A percentile compares a stretch with the other conserved stretches of the same genome.
phyloP scores from a whole-genome alignment of 2,888 invertebrate species.

The Oscheius sp. region DNA sequence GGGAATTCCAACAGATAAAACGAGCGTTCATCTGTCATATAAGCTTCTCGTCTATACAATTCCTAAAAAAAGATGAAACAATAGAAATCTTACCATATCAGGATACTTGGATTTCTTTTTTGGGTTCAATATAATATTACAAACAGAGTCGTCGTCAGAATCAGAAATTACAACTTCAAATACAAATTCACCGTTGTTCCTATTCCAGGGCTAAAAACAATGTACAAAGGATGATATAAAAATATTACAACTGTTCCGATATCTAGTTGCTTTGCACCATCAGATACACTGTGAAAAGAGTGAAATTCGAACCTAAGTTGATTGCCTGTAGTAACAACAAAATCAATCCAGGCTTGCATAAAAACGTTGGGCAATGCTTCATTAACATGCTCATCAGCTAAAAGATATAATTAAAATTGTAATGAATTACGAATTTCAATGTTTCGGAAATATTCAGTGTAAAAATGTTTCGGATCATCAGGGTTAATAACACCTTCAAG shows the following conservation, averaged over 20 bases:
- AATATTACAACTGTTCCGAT: not conserved
- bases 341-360: not conserved
- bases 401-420: not conserved
- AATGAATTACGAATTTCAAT: not conserved
- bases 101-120: not conserved
- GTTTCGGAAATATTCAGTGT: not conserved
- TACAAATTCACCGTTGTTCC: not conserved
- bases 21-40: conserved; percentile 8
- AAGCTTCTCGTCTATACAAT: not conserved
- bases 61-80: not conserved
- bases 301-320: not conserved
- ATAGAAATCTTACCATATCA: not conserved
- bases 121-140: not conserved
- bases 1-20: not conserved
- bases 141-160: not conserved
- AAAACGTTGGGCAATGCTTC: conserved; percentile 4
- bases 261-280: not conserved
- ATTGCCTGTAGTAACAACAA: not conserved
- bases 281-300: not conserved
- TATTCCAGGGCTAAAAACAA: conserved; percentile 14
- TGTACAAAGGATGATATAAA: not conserved
- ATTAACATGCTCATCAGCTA: not conserved
- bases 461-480: not conserved
- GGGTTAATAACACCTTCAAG: conserved; percentile 5
- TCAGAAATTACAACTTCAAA: not conserved